Conservation (phyloP, 2,888 invertebrate species). For the Neoitamus cyanurus region DNA sequence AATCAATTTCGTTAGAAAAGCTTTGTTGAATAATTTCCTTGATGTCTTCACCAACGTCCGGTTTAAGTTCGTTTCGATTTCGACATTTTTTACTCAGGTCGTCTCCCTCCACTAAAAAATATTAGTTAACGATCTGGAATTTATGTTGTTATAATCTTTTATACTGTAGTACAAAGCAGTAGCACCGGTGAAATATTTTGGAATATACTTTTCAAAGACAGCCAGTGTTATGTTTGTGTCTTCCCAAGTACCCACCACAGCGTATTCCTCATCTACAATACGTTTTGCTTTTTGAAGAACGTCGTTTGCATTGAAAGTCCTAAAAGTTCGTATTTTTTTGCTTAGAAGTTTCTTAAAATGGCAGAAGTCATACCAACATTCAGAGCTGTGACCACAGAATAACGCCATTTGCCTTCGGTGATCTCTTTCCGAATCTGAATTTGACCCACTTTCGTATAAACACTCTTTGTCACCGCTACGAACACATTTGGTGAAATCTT, state of each 20-base stretch:
- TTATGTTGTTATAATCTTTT: conserved; percentile 72
- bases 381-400: conserved; percentile 87
- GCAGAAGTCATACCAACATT: conserved; percentile 76
- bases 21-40: conserved; percentile 66
- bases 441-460: conserved; percentile 80
- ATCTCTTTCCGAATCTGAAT: conserved; percentile 83
- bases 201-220: conserved; percentile 86
- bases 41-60: neutral
- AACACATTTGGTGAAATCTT: conserved; percentile 87
- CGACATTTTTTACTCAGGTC: neutral
- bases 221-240: conserved; percentile 86
- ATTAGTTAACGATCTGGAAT: neutral
- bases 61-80: neutral
- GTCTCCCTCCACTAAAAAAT: neutral
- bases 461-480: conserved; percentile 84
- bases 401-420: conserved; percentile 85
- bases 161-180: conserved; percentile 68
- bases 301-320: conserved; percentile 84
- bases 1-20: conserved; percentile 88
- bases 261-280: conserved; percentile 85
- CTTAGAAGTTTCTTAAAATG: neutral
- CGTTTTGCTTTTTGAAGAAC: conserved; percentile 85
- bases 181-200: conserved; percentile 84
- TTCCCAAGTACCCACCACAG: conserved; percentile 88
- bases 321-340: conserved; percentile 60